Conservation (phyloP, 2,888 invertebrate species). For the Metacarcinus magister region DNA sequence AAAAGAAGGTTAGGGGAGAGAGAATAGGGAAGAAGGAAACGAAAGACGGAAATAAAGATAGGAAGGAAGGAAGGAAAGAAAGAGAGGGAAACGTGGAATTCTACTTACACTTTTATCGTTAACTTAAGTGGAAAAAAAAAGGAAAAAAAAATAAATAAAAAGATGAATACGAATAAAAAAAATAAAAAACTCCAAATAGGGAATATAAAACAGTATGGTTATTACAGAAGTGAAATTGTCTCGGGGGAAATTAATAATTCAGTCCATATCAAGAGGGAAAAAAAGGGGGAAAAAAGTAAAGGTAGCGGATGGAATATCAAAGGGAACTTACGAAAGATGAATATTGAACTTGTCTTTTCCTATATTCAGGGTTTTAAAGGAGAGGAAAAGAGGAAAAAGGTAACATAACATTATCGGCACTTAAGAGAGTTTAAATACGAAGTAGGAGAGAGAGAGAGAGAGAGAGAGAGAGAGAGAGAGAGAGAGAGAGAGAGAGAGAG, state of each 20-base stretch:
- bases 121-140: neutral
- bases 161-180: neutral
- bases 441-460: neutral
- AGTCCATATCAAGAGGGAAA: neutral
- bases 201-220: neutral
- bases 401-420: neutral
- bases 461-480: neutral
- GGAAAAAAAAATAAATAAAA: neutral
- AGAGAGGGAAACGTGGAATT: neutral
- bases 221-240: neutral
- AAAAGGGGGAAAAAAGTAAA: neutral
- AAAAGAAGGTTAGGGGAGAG: neutral
- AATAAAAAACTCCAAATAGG: no score
- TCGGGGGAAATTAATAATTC: neutral
- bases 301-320: neutral
- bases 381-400: neutral
- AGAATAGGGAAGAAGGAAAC: neutral
- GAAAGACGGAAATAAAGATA: constrained; percentile 1
- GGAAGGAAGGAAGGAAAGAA: neutral
- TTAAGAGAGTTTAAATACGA: neutral
- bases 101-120: neutral
- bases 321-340: neutral
- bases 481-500: neutral
- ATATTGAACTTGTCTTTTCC: neutral
- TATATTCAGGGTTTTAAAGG: neutral